phyloP scores from a whole-genome alignment of 2,888 invertebrate genomes.

The Nomada lathburiana region DNA sequence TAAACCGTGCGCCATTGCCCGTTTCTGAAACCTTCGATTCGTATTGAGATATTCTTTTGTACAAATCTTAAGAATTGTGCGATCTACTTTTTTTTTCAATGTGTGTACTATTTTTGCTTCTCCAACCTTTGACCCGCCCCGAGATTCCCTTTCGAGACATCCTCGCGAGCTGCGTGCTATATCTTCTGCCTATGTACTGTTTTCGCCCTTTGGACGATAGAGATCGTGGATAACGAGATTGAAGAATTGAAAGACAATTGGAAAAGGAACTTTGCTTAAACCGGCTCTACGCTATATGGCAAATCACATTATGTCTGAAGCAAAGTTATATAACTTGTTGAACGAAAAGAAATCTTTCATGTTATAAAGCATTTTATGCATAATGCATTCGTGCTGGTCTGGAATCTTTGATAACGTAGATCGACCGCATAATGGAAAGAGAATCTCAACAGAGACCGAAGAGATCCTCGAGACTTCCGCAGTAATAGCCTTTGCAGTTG shows the following conservation, averaged over 20 bases:
- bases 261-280: too few species aligned
- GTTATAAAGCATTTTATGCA: background rate
- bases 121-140: constrained; percentile 31
- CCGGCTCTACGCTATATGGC: too few species aligned
- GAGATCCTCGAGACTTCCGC: constrained; percentile 7
- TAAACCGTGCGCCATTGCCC: constrained; percentile 20
- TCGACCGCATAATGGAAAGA: constrained; percentile 17
- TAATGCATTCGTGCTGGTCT: background rate
- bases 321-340: too few species aligned
- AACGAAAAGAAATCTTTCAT: too few species aligned
- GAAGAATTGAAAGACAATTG: too few species aligned
- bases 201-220: too few species aligned
- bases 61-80: background rate
- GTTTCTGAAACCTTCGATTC: constrained; percentile 41
- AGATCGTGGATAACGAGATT: too few species aligned
- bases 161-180: too few species aligned
- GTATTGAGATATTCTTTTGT: background rate
- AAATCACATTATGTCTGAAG: too few species aligned
- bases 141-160: too few species aligned
- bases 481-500: constrained; percentile 40
- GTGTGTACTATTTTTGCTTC: background rate
- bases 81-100: background rate
- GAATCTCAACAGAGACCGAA: constrained; percentile 28
- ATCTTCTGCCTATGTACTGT: too few species aligned
- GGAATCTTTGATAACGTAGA: constrained; percentile 4